Evolutionary conservation across 2,113 vertebrate genomes (phyloP).

Genomic region (Cephalopterus ornatus): DNA sequence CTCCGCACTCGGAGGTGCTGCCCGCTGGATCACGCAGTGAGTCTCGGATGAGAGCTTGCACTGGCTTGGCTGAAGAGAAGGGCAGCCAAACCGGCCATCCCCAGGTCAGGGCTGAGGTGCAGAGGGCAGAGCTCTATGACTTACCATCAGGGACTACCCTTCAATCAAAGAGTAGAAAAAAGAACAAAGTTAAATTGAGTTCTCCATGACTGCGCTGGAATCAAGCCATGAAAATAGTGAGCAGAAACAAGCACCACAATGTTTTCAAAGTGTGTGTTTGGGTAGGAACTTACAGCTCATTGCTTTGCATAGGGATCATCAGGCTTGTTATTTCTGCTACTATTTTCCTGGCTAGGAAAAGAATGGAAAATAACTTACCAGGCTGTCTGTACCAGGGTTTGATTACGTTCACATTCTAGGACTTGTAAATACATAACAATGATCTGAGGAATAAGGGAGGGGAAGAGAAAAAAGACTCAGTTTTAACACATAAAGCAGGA

Average conservation of each 20-base stretch:
- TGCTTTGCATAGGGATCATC: constrained; percentile 70
- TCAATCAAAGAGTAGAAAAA: constrained; percentile 99
- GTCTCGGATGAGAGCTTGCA: constrained; percentile 96
- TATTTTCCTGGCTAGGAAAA: constrained; percentile 80
- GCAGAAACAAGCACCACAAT: constrained; percentile 79
- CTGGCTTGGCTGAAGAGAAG: constrained; percentile 98
- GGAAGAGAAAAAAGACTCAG: not conserved
- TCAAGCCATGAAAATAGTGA: constrained; percentile 87
- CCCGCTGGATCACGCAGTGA: constrained; percentile 98
- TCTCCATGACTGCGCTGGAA: constrained; percentile 74
- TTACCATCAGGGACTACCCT: constrained; percentile 99
- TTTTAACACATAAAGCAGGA: not conserved
- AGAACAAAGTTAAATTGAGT: constrained; percentile 99
- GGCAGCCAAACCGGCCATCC: constrained; percentile 99
- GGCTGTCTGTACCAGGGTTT: constrained; percentile 97
- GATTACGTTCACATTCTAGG: constrained; percentile 98
- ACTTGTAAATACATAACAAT: constrained; percentile 99
- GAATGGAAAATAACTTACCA: constrained; percentile 86
- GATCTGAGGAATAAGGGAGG: constrained; percentile 77
- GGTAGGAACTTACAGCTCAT: constrained; percentile 63
- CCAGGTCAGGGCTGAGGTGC: constrained; percentile 97
- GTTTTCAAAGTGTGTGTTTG: not conserved
- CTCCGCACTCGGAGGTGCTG: constrained; percentile 95
- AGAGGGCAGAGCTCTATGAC: constrained; percentile 99
- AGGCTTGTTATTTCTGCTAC: constrained; percentile 85